Percentiles rank a stretch among this genome's conserved stretches.
Conservation (phyloP, 1,140 invertebrate genomes). For the Pseudobourletiella spinata region DNA sequence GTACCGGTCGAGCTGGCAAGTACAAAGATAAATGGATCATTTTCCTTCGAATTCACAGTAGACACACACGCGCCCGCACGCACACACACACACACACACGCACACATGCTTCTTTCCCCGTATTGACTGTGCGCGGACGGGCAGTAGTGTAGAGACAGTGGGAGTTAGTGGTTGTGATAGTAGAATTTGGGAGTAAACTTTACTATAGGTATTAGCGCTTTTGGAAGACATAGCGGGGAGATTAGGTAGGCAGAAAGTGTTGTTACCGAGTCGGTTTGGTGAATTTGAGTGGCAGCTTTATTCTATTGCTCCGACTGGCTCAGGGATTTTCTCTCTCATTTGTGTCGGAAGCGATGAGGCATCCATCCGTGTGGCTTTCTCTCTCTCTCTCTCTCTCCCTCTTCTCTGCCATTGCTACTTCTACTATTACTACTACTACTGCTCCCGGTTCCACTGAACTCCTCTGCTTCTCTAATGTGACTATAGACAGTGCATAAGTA, state of each 20-base stretch:
- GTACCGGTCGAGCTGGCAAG: background rate
- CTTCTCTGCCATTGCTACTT: background rate
- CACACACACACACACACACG: too few relatives aligned
- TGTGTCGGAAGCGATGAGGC: conserved; percentile 7
- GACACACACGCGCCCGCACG: too few relatives aligned
- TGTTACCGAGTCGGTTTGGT: background rate
- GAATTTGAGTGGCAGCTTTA: background rate
- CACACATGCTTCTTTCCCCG: background rate
- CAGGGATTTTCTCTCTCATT: conserved; percentile 5
- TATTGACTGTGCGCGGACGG: background rate
- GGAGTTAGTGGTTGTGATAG: too few relatives aligned
- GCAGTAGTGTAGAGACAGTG: too few relatives aligned
- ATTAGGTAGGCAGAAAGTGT: background rate
- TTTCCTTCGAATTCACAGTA: background rate
- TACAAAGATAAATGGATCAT: conserved; percentile 8
- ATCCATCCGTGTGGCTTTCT: conserved; percentile 15
- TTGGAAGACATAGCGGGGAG: background rate
- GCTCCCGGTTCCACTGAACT: too few relatives aligned
- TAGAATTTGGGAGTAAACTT: too few relatives aligned
- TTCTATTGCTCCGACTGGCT: background rate
- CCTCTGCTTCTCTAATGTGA: too few relatives aligned
- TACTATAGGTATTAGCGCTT: too few relatives aligned
- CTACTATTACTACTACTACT: too few relatives aligned
- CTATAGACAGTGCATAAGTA: too few relatives aligned
- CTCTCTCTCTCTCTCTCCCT: background rate